Evolutionary conservation across 2,113 vertebrate species (phyloP), one percentile per base, ranked within the genome.

Genomic region (Xiphias gladius): DNA sequence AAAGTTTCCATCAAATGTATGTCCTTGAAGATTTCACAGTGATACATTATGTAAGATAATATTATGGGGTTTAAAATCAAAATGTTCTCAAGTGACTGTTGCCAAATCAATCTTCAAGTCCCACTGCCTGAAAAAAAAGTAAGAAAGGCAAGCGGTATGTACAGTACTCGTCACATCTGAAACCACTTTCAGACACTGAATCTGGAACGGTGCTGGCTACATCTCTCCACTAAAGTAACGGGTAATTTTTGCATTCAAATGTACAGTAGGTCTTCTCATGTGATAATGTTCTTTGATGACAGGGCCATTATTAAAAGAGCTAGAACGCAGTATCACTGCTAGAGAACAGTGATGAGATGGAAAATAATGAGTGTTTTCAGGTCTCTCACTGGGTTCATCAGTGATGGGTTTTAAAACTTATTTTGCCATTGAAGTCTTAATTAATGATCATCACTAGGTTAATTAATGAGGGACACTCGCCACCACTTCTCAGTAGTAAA

Each of bases 311-410:
- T 63, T 48, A 4, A 39, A 57, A 64, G 11, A 76, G 43, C 10
- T 20, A 30, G 32, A 6, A 12, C 13, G 26, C 5, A 1, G 17
- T 32, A 32, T 46, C 24, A 17, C 28, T 37, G 26, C 58, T 19
- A 5, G 50, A 46, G 48, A 70, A n/a, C 2, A 62, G 37, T 10
- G 35, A 70, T 22, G 50, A 58, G 48, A 48, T 19, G 16, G 70
- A 35, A 52, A 68, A 58, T 48, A 30, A 54, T 74, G 41, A 65
- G 17, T 24, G 26, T 50, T 66, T 30, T 55, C 65, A 54, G 22
- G 32, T 78, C 58, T 52, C 69, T 82, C 50, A 12, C 24, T n/a
- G 57, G 62, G 73, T 68, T 67, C 61, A 54, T 71, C 37, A 77
- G 43, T 5, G 39, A 65, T 65, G 50, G 59, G 37, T 46, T 54